Evolutionary conservation across 2,113 vertebrate species (phyloP).

Genomic region (Eublepharis macularius): DNA sequence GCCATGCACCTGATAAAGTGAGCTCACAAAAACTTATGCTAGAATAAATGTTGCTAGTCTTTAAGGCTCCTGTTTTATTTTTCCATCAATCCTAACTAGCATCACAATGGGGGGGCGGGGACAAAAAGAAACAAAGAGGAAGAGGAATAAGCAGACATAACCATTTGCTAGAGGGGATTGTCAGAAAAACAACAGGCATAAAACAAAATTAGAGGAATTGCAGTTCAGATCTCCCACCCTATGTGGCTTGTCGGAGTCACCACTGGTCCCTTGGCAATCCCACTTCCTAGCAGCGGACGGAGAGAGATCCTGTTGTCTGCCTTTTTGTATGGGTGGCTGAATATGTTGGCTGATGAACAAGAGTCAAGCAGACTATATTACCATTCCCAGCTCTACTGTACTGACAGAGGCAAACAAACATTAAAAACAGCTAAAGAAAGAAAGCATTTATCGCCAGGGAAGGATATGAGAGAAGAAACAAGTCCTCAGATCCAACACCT

Average conservation of each 20-base stretch:
- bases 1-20: too few species aligned
- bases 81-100: not conserved
- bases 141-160: not conserved
- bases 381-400: not conserved
- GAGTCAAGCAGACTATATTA: not conserved
- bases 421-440: not conserved
- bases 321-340: accelerated
- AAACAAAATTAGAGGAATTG: not conserved
- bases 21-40: too few species aligned
- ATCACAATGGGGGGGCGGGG: not conserved
- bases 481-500: not conserved
- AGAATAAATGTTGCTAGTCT: too few species aligned
- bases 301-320: not conserved
- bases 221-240: not conserved
- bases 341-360: accelerated
- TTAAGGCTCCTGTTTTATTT: too few species aligned
- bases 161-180: not conserved
- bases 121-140: not conserved
- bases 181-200: not conserved
- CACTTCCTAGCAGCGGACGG: accelerated
- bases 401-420: not conserved
- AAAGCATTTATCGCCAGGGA: not conserved
- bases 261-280: not conserved
- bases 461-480: not conserved
- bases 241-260: not conserved